phyloP scores from a whole-genome alignment of 2,888 invertebrate genomes.

The Trichogramma evanescens region DNA sequence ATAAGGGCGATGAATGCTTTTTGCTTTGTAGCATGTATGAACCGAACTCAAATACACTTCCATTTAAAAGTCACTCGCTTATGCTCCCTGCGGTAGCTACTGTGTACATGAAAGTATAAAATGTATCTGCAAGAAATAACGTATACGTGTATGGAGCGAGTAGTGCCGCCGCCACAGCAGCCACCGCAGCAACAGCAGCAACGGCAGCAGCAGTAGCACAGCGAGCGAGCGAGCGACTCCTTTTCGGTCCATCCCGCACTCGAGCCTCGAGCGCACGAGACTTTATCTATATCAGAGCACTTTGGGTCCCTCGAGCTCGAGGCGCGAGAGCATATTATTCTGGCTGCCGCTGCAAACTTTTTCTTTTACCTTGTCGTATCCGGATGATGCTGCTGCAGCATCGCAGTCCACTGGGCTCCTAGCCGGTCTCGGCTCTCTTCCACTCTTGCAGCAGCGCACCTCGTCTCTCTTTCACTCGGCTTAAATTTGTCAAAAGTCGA shows the following conservation, averaged over 20 bases:
- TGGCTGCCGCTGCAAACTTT: not conserved
- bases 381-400: constrained; percentile 2
- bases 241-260: constrained; percentile 14
- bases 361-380: constrained; percentile 4
- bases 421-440: not conserved
- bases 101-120: no score
- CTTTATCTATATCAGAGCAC: constrained; percentile 32
- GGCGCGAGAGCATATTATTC: constrained; percentile 29
- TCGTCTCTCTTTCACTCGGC: not conserved
- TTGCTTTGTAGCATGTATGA: not conserved
- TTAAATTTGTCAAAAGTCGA: constrained; percentile 15
- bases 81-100: no score
- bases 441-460: not conserved
- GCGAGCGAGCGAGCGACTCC: not conserved
- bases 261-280: constrained; percentile 27
- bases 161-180: not conserved
- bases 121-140: not conserved
- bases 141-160: not conserved
- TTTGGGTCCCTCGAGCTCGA: constrained; percentile 15
- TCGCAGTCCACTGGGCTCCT: constrained; percentile 9
- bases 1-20: constrained; percentile 14
- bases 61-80: no score
- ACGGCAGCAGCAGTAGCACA: no score
- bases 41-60: no score
- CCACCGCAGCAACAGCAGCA: no score